Base-by-base conservation (phyloP, 1,140 invertebrate species). In the Camponotus pennsylvanicus region DNA sequence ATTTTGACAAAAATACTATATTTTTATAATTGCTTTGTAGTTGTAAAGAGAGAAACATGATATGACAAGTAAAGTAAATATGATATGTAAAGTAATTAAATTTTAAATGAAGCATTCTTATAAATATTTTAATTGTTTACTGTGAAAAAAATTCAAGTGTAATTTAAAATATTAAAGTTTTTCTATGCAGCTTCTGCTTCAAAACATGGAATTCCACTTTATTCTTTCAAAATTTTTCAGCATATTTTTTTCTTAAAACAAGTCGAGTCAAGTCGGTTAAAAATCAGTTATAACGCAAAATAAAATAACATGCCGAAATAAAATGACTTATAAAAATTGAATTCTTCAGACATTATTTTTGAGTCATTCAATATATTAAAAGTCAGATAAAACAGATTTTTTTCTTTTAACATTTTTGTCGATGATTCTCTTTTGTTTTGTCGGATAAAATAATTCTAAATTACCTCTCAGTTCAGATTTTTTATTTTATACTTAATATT, bases 1-100 rank as follows among this genome's bases (percentile, higher is more conserved):
- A 66, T 66, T 78, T 66, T 78, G 4, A 15, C n/a, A 64, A 45
- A 45, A 27, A 9, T 45, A 59, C 45, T 4, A 55, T 15, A 63
- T 27, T 63, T 42, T 63, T 77, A 42, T 11, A 49, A 77, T 63
- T 27, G 21, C 18, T 15, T 76, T 42, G 27, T 61, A 61, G 27
- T 61, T 1, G 27, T 61, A 18, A 18, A 18, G 2, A 76, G 27
- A 27, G 27, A 27, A 27, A 27, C 21, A 21, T 21, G 21, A 21
- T 21, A 21, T 21, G 21, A 21, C 21, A 21, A 21, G 21, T 21
- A 21, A 21, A 21, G 21, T 21, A 21, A 61, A 6, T 63, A 3
- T 1, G 42, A 42, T 70, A 42, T 8, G 11, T 42, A 61, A 61
- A 61, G 40, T 32, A 49, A 77, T 27, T 59, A 27, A 59, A 75